These are phyloP conservation scores for Octonoba sinensis DNA, from an alignment of 2,888 invertebrate genomes.

Conservation along the genomic window DNA sequence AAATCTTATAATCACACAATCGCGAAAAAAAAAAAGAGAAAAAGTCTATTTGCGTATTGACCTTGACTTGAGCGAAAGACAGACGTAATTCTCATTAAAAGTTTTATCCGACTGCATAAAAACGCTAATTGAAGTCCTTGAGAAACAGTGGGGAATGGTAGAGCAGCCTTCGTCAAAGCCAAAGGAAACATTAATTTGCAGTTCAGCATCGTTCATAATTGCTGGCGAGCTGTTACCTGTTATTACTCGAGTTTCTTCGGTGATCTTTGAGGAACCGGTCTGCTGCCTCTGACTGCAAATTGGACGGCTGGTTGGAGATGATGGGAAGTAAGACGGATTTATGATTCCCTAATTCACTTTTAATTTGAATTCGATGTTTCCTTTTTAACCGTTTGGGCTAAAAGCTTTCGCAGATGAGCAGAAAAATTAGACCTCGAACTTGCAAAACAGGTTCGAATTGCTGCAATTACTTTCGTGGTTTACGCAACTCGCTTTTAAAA, in stretches of 20 bases:
- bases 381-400: too few species aligned
- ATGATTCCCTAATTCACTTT: neutral
- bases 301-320: constrained; percentile 13
- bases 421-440: too few species aligned
- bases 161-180: constrained; percentile 20
- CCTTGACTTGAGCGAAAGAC: constrained; percentile 21
- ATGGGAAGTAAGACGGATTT: constrained; percentile 25
- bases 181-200: constrained; percentile 52
- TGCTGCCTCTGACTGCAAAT: constrained; percentile 8
- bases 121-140: constrained; percentile 57
- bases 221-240: constrained; percentile 53
- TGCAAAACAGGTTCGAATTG: too few species aligned
- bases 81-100: constrained; percentile 57
- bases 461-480: too few species aligned
- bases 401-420: too few species aligned
- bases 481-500: too few species aligned
- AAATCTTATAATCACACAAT: constrained; percentile 7
- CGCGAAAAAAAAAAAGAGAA: constrained; percentile 13
- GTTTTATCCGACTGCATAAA: constrained; percentile 26
- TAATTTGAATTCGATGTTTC: too few species aligned
- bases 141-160: constrained; percentile 3
- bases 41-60: constrained; percentile 14
- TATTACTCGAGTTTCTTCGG: constrained; percentile 55
- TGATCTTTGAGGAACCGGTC: constrained; percentile 56
- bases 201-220: constrained; percentile 53